Percentiles rank a stretch among this genome's conserved stretches.
Evolutionary conservation across 2,797 vertebrate genomes (phyloP).

Genomic region (Xerus rutilus): DNA sequence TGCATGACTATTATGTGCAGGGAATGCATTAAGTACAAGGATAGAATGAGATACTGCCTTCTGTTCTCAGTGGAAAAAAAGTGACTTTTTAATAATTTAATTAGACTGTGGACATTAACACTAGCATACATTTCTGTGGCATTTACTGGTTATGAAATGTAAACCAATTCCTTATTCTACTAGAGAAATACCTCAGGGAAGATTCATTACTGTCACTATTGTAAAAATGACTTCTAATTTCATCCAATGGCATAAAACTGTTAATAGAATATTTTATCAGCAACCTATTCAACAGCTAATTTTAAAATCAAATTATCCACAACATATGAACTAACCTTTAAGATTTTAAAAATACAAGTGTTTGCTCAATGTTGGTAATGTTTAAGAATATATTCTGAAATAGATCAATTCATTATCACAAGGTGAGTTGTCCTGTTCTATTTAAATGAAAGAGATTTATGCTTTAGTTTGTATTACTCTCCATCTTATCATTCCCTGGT

Average conservation of each 20-base stretch:
- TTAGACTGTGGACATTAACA: slow-evolving; percentile 26
- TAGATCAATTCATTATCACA: neutral
- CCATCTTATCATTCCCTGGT: neutral
- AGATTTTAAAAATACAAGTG: slow-evolving; percentile 13
- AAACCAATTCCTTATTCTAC: slow-evolving; percentile 34
- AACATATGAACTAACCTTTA: slow-evolving; percentile 37
- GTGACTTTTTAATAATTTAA: neutral
- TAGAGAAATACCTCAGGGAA: slow-evolving; percentile 33
- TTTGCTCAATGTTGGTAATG: neutral
- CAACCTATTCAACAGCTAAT: slow-evolving; percentile 22
- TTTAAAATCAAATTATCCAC: slow-evolving; percentile 65
- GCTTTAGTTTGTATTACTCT: slow-evolving; percentile 43
- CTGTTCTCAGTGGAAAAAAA: neutral
- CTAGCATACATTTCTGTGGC: slow-evolving; percentile 32
- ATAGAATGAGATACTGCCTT: neutral
- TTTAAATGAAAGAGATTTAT: neutral
- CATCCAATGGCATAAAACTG: slow-evolving; percentile 33
- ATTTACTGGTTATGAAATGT: slow-evolving; percentile 11
- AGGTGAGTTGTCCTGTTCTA: neutral
- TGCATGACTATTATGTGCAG: neutral
- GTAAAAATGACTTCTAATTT: slow-evolving; percentile 30
- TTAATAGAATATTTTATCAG: slow-evolving; percentile 16
- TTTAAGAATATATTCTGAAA: slow-evolving; percentile 47
- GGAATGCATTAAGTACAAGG: neutral
- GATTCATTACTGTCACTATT: neutral